Evolutionary conservation across 2,797 vertebrate genomes (phyloP).

Genomic region (Dryobates pubescens): DNA sequence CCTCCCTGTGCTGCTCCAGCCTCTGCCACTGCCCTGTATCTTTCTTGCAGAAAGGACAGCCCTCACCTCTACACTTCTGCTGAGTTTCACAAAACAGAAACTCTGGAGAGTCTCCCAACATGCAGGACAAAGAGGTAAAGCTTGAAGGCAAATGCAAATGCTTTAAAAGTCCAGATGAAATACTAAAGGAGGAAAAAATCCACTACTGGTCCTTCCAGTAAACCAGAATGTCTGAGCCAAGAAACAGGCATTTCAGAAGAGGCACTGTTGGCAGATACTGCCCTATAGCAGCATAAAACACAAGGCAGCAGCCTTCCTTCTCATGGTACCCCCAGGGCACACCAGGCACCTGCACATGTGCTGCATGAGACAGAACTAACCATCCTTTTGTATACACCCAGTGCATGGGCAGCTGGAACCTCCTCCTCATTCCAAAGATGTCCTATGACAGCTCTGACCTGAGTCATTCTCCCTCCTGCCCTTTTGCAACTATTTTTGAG

Average conservation of each 20-base stretch:
- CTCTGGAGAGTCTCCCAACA: background rate
- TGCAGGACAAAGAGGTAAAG: background rate
- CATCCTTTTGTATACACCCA: background rate
- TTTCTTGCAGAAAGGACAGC: background rate
- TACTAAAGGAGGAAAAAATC: rapidly evolving
- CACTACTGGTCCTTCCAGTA: background rate
- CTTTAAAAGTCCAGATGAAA: background rate
- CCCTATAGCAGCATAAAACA: background rate
- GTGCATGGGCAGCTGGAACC: background rate
- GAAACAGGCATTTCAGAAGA: background rate
- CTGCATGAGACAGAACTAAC: rapidly evolving
- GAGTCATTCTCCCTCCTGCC: background rate
- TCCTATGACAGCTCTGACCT: rapidly evolving
- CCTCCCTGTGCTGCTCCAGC: background rate
- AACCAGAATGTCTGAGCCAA: background rate
- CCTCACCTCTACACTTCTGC: background rate
- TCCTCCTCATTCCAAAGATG: background rate
- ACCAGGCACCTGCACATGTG: rapidly evolving
- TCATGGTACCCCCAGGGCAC: background rate
- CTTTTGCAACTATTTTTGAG: background rate
- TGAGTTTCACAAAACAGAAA: background rate
- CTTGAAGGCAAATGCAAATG: background rate
- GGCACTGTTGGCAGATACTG: background rate
- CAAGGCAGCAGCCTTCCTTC: background rate
- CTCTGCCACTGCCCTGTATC: background rate